Percentiles rank a stretch among this genome's conserved stretches.
Evolutionary conservation across 1,140 invertebrate genomes (phyloP).

Genomic region (Metaphire vulgaris): DNA sequence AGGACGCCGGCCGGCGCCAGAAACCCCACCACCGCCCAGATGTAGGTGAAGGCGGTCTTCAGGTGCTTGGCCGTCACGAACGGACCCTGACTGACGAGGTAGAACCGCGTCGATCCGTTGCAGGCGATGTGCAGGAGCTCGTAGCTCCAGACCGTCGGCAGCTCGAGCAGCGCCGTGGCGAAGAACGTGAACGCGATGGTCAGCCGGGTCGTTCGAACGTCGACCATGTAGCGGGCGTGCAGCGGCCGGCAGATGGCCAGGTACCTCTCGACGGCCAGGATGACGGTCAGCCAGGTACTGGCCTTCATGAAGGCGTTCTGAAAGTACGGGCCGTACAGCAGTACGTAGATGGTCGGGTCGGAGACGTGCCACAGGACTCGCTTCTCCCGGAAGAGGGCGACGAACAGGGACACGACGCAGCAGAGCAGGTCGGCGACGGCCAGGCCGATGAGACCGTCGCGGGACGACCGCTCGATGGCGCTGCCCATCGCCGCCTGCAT

Average conservation of each 20-base stretch:
- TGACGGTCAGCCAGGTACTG: conserved; percentile 27
- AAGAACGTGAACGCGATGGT: conserved; percentile 41
- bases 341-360: neutral
- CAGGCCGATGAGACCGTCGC: conserved; percentile 16
- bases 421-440: conserved; percentile 27
- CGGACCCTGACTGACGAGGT: conserved; percentile 16
- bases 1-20: conserved; percentile 29
- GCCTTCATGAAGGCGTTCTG: conserved; percentile 28
- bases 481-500: conserved; percentile 1
- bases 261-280: conserved; percentile 23
- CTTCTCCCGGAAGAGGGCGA: neutral
- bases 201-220: neutral
- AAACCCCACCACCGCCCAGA: conserved; percentile 47
- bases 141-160: conserved; percentile 44
- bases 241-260: conserved; percentile 28
- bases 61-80: conserved; percentile 16
- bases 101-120: neutral
- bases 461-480: neutral
- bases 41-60: conserved; percentile 37
- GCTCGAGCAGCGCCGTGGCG: conserved; percentile 40
- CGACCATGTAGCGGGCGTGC: conserved; percentile 17
- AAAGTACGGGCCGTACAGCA: conserved; percentile 21
- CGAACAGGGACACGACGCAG: conserved; percentile 15
- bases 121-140: conserved; percentile 31
- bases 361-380: conserved; percentile 1